These are phyloP conservation scores for Aepyceros melampus DNA, from an alignment of 2,113 vertebrate species.

Conservation along the genomic window DNA sequence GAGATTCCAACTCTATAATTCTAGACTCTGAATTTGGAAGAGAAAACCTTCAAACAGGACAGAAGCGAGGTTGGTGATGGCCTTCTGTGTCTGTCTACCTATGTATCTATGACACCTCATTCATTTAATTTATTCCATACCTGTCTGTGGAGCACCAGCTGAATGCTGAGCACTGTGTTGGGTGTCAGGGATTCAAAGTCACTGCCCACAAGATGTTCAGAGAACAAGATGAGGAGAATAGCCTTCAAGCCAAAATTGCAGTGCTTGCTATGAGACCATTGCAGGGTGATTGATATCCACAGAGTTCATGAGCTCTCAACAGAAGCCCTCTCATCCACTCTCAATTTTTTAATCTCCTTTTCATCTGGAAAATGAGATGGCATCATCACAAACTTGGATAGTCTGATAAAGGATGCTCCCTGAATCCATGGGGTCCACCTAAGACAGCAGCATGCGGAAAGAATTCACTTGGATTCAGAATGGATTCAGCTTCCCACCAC, in stretches of 20 bases:
- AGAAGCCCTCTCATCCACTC: not conserved
- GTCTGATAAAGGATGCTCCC: not conserved
- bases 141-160: not conserved
- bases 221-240: not conserved
- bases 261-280: not conserved
- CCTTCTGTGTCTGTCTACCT: not conserved
- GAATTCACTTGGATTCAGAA: not conserved
- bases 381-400: not conserved
- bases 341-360: not conserved
- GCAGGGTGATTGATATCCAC: not conserved
- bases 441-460: not conserved
- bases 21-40: not conserved
- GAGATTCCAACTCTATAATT: not conserved
- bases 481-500: not conserved
- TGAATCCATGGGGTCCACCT: not conserved
- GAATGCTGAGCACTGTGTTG: not conserved
- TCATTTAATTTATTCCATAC: not conserved
- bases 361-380: not conserved
- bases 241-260: not conserved
- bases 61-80: not conserved
- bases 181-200: not conserved
- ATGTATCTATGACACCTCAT: not conserved
- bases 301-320: not conserved
- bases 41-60: not conserved
- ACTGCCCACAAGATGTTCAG: not conserved